Conservation (phyloP, 2,888 invertebrate species). For the Phlogophora meticulosa region DNA sequence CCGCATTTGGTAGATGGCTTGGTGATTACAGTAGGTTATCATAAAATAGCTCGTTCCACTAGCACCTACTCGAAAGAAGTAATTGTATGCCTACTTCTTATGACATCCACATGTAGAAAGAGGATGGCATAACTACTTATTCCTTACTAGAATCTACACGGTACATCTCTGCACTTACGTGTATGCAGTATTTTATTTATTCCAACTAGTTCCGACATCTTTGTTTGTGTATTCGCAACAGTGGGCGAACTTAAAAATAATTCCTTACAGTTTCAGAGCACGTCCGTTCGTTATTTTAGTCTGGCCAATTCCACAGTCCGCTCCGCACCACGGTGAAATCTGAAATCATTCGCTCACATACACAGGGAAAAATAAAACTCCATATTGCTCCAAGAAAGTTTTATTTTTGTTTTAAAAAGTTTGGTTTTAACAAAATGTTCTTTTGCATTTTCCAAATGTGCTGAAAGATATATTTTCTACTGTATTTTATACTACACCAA, state of each 20-base stretch:
- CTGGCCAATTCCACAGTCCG: conserved; percentile 82
- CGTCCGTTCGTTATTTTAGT: conserved; percentile 86
- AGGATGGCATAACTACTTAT: not conserved
- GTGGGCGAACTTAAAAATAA: conserved; percentile 79
- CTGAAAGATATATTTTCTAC: not conserved
- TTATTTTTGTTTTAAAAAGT: conserved; percentile 59
- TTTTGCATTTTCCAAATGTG: not conserved
- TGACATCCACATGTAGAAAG: not conserved
- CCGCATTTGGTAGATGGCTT: no score
- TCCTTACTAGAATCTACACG: not conserved
- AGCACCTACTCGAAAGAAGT: not conserved
- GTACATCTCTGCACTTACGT: not conserved
- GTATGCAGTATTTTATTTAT: conserved; percentile 52
- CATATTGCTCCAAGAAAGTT: conserved; percentile 57
- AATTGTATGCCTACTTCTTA: not conserved
- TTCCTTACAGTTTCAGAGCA: conserved; percentile 85
- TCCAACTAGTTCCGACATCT: conserved; percentile 62
- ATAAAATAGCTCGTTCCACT: no score
- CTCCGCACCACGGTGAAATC: conserved; percentile 76
- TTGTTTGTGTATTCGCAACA: conserved; percentile 68
- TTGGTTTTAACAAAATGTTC: conserved; percentile 44
- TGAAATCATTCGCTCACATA: conserved; percentile 73
- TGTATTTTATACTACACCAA: not conserved
- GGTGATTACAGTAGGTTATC: not conserved
- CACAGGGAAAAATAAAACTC: conserved; percentile 68